These are phyloP conservation scores for Ceratosolen fusciceps DNA, from an alignment of 1,140 invertebrate genomes.

Conservation along the genomic window DNA sequence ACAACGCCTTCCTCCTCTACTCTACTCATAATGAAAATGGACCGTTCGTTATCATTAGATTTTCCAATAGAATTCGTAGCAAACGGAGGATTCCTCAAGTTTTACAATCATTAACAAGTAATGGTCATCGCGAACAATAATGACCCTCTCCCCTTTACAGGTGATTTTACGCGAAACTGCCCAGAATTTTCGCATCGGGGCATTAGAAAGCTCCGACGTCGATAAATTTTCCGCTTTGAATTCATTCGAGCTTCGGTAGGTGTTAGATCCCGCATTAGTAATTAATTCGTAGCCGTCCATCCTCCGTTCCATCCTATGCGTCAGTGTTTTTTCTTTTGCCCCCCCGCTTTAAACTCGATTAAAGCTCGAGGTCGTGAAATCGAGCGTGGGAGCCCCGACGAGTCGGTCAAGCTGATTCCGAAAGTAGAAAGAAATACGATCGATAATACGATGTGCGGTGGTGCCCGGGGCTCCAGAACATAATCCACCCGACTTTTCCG, in stretches of 20 bases:
- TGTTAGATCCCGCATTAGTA: too few species aligned
- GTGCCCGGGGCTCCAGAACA: not conserved
- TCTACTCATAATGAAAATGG: not conserved
- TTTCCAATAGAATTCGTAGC: too few species aligned
- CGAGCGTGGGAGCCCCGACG: not conserved
- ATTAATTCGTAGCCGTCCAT: too few species aligned
- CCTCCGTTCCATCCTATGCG: too few species aligned
- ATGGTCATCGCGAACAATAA: too few species aligned
- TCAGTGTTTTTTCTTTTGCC: not conserved
- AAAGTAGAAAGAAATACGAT: not conserved
- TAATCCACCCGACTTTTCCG: conserved; percentile 1
- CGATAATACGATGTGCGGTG: not conserved
- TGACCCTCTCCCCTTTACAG: too few species aligned
- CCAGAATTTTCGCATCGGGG: too few species aligned
- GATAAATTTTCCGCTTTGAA: too few species aligned
- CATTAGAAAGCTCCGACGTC: too few species aligned
- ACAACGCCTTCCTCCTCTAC: not conserved
- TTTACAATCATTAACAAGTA: too few species aligned
- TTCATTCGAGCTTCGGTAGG: too few species aligned
- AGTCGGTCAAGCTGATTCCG: not conserved
- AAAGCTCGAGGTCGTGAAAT: not conserved
- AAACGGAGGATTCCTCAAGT: not conserved
- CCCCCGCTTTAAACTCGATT: too few species aligned
- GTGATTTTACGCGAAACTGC: not conserved
- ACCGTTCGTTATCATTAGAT: not conserved